Conservation (phyloP, 2,113 vertebrate genomes). For the Tauraco erythrolophus region DNA sequence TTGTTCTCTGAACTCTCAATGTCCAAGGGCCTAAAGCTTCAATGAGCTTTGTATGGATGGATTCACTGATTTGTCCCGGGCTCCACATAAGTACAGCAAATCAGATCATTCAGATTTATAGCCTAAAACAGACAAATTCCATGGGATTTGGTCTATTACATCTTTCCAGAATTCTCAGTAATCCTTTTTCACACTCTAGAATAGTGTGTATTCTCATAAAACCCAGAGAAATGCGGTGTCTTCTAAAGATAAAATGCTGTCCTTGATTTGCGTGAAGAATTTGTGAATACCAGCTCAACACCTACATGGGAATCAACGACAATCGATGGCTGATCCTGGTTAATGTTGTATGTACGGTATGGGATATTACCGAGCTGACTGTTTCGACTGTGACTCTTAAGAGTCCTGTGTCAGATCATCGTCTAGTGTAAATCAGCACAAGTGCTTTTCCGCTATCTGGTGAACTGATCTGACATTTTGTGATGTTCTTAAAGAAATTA, state of each 20-base stretch:
- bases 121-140: slow-evolving; percentile 37
- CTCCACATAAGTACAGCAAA: slow-evolving; percentile 7
- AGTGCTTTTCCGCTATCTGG: background rate
- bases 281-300: slow-evolving; percentile 56
- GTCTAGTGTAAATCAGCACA: background rate
- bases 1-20: background rate
- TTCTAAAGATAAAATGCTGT: slow-evolving; percentile 67
- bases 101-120: slow-evolving; percentile 50
- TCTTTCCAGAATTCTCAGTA: slow-evolving; percentile 45
- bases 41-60: slow-evolving; percentile 45
- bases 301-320: background rate
- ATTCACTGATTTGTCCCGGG: slow-evolving; percentile 47
- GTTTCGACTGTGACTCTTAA: background rate
- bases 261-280: slow-evolving; percentile 70
- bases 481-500: background rate
- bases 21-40: slow-evolving; percentile 2
- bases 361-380: background rate
- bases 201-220: slow-evolving; percentile 37
- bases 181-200: slow-evolving; percentile 60
- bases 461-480: background rate
- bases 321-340: background rate
- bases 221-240: slow-evolving; percentile 53
- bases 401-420: background rate
- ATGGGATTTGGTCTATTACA: slow-evolving; percentile 28
- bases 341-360: background rate